phyloP scores from a whole-genome alignment of 2,888 invertebrate genomes.

The Nematopogon swammerdamellus region DNA sequence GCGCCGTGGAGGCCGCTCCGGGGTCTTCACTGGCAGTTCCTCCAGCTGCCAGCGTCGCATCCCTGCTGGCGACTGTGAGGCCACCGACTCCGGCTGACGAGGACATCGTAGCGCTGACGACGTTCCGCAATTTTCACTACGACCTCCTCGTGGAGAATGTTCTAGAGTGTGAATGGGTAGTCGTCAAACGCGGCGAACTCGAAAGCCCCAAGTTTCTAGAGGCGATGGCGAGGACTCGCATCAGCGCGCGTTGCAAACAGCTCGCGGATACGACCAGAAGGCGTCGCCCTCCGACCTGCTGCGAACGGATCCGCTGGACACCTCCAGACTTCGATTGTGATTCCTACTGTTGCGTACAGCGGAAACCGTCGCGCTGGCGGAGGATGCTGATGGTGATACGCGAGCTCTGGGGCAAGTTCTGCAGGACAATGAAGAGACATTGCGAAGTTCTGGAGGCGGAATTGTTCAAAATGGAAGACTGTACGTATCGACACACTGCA shows the following conservation, averaged over 20 bases:
- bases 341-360: neutral
- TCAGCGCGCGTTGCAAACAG: conserved; percentile 28
- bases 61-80: conserved; percentile 1
- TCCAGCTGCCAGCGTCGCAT: conserved; percentile 2
- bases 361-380: neutral
- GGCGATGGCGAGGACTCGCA: conserved; percentile 21
- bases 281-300: conserved; percentile 31
- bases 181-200: conserved; percentile 29
- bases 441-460: neutral
- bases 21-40: conserved; percentile 5
- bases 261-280: conserved; percentile 23
- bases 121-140: conserved; percentile 33
- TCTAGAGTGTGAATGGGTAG: conserved; percentile 40
- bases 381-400: conserved; percentile 10
- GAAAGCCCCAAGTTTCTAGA: conserved; percentile 33
- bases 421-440: conserved; percentile 16
- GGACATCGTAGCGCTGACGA: conserved; percentile 36
- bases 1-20: neutral
- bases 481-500: neutral
- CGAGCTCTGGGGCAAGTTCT: conserved; percentile 16
- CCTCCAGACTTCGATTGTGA: conserved; percentile 14
- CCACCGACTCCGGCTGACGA: conserved; percentile 13
- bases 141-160: conserved; percentile 32
- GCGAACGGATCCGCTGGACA: conserved; percentile 28
- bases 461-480: neutral